Evolutionary conservation across 2,797 vertebrate species (phyloP).

Genomic region (Coendou prehensilis): DNA sequence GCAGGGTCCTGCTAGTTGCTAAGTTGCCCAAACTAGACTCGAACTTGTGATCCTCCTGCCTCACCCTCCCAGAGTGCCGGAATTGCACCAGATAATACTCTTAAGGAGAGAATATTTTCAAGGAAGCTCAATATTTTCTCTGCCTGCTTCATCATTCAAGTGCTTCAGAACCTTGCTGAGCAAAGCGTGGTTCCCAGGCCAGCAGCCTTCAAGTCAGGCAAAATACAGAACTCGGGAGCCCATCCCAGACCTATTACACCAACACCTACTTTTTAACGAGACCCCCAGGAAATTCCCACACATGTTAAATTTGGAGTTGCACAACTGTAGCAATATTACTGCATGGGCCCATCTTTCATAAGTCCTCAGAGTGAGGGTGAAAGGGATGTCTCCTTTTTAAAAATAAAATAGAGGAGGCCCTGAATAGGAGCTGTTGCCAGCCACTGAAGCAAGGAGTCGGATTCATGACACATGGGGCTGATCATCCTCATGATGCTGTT

Average conservation of each 20-base stretch:
- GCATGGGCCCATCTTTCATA: not conserved
- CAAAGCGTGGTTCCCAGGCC: not conserved
- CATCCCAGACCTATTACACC: fast-evolving
- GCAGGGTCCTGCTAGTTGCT: not conserved
- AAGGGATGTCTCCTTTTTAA: not conserved
- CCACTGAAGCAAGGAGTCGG: not conserved
- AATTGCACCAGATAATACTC: not conserved
- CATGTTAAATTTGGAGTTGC: fast-evolving
- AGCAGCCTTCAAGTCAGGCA: not conserved
- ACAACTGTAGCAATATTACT: not conserved
- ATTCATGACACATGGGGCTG: fast-evolving
- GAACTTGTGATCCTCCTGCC: not conserved
- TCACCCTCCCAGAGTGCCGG: not conserved
- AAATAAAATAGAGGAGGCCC: not conserved
- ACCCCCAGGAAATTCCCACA: fast-evolving
- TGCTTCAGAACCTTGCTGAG: not conserved
- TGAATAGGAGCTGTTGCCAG: not conserved
- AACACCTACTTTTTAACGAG: not conserved
- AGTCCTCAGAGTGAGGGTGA: not conserved
- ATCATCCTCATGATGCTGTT: not conserved
- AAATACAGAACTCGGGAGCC: not conserved
- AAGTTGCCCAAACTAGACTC: not conserved
- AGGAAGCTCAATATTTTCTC: not conserved
- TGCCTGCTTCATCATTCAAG: not conserved
- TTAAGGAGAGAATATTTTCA: not conserved